Percentiles rank a stretch among this genome's conserved stretches.
These are phyloP conservation scores for Lycaon pictus DNA, from an alignment of 2,113 vertebrate genomes.

Conservation along the genomic window DNA sequence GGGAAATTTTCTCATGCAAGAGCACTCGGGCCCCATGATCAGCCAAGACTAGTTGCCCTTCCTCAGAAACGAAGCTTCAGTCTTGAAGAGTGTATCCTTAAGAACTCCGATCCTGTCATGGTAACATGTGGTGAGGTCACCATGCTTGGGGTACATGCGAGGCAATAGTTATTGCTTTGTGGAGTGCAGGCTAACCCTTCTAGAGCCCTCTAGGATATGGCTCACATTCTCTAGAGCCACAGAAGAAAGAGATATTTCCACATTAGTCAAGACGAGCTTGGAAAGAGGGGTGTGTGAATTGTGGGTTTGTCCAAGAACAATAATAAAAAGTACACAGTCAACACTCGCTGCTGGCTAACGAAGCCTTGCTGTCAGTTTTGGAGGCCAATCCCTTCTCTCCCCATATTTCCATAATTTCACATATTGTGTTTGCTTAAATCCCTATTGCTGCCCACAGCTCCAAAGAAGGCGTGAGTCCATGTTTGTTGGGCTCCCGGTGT, in stretches of 20 bases:
- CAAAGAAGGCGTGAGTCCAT: background rate
- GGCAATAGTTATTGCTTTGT: background rate
- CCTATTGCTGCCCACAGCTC: background rate
- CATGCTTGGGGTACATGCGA: background rate
- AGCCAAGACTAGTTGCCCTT: background rate
- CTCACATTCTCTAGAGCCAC: background rate
- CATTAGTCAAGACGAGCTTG: background rate
- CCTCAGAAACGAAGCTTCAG: background rate
- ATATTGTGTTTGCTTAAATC: background rate
- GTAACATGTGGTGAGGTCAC: background rate
- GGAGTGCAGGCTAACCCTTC: background rate
- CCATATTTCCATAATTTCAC: background rate
- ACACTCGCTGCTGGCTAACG: background rate
- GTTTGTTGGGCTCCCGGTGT: background rate
- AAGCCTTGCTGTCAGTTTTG: background rate
- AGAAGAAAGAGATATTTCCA: background rate
- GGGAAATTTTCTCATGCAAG: background rate
- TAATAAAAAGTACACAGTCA: background rate
- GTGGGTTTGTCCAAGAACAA: background rate
- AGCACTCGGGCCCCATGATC: background rate
- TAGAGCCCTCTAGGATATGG: background rate
- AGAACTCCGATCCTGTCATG: background rate
- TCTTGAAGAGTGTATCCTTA: background rate
- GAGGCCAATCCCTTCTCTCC: background rate
- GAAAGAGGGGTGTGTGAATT: background rate